A percentile compares a stretch with the other conserved stretches of the same genome.
Conservation (phyloP, 2,888 invertebrate genomes). For the Rosalia funebris region DNA sequence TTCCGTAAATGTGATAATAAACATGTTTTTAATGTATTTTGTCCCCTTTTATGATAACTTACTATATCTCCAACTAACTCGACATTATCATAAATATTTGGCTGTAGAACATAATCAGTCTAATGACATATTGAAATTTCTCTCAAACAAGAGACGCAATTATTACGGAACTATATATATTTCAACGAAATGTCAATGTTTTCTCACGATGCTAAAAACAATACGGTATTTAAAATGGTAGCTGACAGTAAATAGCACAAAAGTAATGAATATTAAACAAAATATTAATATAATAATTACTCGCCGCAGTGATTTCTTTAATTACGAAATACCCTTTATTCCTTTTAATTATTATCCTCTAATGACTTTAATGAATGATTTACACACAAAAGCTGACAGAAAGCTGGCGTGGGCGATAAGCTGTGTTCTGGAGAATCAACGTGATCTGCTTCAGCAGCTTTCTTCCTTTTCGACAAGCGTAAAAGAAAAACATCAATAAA, state of each 20-base stretch:
- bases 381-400: not conserved
- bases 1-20: conserved; percentile 64
- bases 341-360: conserved; percentile 23
- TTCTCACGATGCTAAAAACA: conserved; percentile 40
- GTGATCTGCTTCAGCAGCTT: not conserved
- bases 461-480: not conserved
- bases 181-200: conserved; percentile 41
- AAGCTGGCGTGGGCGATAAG: conserved; percentile 17
- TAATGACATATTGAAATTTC: conserved; percentile 32
- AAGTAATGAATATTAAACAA: conserved; percentile 24
- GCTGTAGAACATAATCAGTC: conserved; percentile 28
- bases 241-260: conserved; percentile 1
- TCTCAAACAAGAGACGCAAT: conserved; percentile 23
- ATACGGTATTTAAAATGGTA: conserved; percentile 12
- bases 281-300: conserved; percentile 23
- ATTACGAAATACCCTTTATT: conserved; percentile 21
- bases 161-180: conserved; percentile 28
- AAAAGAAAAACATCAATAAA: conserved; percentile 7
- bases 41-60: conserved; percentile 54
- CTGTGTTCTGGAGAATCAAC: not conserved
- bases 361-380: conserved; percentile 5
- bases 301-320: conserved; percentile 16
- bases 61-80: conserved; percentile 40
- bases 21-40: conserved; percentile 61
- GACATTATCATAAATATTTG: conserved; percentile 45